Evolutionary conservation across 2,888 invertebrate species (phyloP).

Genomic region (Amitus sp.): DNA sequence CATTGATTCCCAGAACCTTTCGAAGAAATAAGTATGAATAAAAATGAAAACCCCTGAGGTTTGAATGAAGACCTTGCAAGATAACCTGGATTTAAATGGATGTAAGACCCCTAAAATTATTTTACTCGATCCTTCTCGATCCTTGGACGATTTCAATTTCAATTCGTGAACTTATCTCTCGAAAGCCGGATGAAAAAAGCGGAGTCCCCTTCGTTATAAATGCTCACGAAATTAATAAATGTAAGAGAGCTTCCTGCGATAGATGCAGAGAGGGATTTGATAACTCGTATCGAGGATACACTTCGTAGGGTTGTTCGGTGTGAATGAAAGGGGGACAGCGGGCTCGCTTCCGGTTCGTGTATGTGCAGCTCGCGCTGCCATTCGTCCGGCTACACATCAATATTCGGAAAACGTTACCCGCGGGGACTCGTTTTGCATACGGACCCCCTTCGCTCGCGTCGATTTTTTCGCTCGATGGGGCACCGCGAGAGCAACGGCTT

Average conservation of each 20-base stretch:
- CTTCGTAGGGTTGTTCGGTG: constrained; percentile 23
- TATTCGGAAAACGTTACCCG: constrained; percentile 59
- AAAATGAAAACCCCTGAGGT: no score
- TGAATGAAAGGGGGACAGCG: constrained; percentile 40
- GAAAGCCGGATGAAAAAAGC: background rate
- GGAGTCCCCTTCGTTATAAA: background rate
- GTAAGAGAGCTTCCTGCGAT: constrained; percentile 8
- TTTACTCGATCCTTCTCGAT: no score
- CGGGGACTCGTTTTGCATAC: constrained; percentile 57
- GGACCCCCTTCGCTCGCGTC: constrained; percentile 59
- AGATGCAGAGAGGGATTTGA: constrained; percentile 9
- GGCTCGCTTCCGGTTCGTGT: constrained; percentile 57
- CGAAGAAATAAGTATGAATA: no score
- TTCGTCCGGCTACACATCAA: constrained; percentile 61
- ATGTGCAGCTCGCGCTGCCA: constrained; percentile 49
- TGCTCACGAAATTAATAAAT: constrained; percentile 1
- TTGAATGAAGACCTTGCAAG: no score
- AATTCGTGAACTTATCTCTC: no score
- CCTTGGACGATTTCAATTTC: no score
- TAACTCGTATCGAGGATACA: constrained; percentile 14
- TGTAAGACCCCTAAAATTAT: no score
- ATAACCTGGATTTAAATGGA: no score
- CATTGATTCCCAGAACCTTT: no score
- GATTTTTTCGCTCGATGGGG: constrained; percentile 47
- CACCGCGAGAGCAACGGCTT: constrained; percentile 19